These are phyloP conservation scores for Catostomus latipinnis DNA, from an alignment of 2,797 vertebrate species.

Conservation along the genomic window DNA sequence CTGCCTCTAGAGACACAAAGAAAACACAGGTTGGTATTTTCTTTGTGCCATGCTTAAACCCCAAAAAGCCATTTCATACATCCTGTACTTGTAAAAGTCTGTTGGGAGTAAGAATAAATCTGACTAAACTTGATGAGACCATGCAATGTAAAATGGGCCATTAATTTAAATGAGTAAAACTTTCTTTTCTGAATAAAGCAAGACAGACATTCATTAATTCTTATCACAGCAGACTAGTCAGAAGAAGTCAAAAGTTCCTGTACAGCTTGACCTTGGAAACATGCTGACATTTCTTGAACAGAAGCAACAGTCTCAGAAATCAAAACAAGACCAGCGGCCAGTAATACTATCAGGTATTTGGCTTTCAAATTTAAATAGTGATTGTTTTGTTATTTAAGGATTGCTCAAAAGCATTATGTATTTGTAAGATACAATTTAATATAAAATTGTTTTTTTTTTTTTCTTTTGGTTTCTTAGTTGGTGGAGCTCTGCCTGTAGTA, in stretches of 20 bases:
- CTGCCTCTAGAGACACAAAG: constrained; percentile 60
- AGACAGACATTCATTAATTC: neutral
- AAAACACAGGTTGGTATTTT: constrained; percentile 72
- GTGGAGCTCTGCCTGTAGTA: constrained; percentile 86
- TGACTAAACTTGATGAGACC: too few species aligned
- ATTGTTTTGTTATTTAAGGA: too few species aligned
- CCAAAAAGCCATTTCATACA: neutral
- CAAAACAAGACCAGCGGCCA: constrained; percentile 83
- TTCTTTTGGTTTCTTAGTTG: constrained; percentile 80
- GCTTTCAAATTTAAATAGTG: neutral
- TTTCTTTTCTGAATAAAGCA: too few species aligned
- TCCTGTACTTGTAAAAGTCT: neutral
- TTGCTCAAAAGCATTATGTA: neutral
- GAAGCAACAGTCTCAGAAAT: constrained; percentile 85
- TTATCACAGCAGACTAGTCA: constrained; percentile 71
- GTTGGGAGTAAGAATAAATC: too few species aligned
- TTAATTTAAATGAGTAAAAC: too few species aligned
- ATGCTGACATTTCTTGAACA: constrained; percentile 90
- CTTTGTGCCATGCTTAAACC: neutral
- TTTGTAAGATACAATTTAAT: neutral
- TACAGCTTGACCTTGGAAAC: constrained; percentile 92
- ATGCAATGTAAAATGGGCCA: too few species aligned
- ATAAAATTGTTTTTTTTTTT: neutral
- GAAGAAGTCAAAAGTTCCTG: constrained; percentile 92
- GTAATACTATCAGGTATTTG: constrained; percentile 86